A percentile compares a stretch with the other conserved stretches of the same genome.
Conservation (phyloP, 2,113 vertebrate genomes). For the Cnemophilus loriae region DNA sequence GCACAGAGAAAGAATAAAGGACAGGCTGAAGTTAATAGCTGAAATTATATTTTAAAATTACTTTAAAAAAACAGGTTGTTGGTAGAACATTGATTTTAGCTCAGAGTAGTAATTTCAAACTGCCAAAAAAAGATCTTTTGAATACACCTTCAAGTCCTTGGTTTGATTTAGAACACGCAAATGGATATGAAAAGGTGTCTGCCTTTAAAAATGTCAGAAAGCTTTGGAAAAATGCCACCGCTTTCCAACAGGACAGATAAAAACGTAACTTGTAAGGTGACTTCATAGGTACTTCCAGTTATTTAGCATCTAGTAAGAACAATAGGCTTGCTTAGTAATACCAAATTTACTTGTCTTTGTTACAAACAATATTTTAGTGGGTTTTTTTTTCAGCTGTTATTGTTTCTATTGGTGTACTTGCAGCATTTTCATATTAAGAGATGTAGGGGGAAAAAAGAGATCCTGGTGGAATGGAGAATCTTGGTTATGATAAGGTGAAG, state of each 20-base stretch:
- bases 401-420: not conserved
- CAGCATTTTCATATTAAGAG: not conserved
- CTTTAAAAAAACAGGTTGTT: not conserved
- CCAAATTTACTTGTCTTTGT: not conserved
- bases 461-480: not conserved
- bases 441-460: not conserved
- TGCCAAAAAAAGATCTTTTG: not conserved
- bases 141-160: not conserved
- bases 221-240: not conserved
- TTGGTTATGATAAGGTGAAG: not conserved
- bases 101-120: conserved; percentile 12
- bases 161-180: conserved; percentile 18
- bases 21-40: not conserved
- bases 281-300: not conserved
- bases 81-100: conserved; percentile 20
- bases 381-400: not conserved
- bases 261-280: not conserved
- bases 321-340: not conserved
- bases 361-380: not conserved
- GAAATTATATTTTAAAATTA: conserved; percentile 20
- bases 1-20: not conserved
- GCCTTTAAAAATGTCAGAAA: not conserved
- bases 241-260: not conserved
- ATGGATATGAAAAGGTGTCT: not conserved
- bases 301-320: not conserved